phyloP scores from a whole-genome alignment of 2,113 vertebrate species.

The Megaleporinus macrocephalus region DNA sequence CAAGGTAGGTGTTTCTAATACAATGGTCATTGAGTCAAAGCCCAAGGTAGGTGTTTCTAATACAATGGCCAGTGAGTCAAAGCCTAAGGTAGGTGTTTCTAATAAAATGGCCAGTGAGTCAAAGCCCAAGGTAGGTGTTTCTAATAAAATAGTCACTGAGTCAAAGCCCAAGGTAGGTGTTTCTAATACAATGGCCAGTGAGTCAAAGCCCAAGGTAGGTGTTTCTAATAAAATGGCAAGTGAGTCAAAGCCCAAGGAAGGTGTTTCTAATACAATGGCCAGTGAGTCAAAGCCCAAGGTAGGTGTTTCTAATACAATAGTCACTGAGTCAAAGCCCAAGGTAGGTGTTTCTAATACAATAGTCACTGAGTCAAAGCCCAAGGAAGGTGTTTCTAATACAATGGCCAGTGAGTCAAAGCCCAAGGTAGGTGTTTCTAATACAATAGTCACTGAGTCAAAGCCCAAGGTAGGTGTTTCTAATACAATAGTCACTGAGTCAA shows the following conservation, averaged over 20 bases:
- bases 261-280: too few relatives aligned
- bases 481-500: background rate
- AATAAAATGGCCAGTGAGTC: background rate
- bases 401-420: background rate
- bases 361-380: background rate
- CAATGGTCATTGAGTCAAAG: background rate
- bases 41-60: background rate
- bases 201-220: background rate
- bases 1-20: too few relatives aligned
- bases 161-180: background rate
- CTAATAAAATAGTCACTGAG: background rate
- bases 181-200: background rate
- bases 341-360: too few relatives aligned
- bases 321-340: background rate
- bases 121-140: background rate
- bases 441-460: background rate
- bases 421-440: too few relatives aligned
- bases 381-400: background rate
- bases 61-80: background rate
- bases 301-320: background rate
- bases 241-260: background rate
- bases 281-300: background rate
- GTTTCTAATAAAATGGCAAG: background rate
- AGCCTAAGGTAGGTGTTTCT: background rate
- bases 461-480: background rate